Conservation (phyloP, 2,113 vertebrate species). For the Promerops cafer region DNA sequence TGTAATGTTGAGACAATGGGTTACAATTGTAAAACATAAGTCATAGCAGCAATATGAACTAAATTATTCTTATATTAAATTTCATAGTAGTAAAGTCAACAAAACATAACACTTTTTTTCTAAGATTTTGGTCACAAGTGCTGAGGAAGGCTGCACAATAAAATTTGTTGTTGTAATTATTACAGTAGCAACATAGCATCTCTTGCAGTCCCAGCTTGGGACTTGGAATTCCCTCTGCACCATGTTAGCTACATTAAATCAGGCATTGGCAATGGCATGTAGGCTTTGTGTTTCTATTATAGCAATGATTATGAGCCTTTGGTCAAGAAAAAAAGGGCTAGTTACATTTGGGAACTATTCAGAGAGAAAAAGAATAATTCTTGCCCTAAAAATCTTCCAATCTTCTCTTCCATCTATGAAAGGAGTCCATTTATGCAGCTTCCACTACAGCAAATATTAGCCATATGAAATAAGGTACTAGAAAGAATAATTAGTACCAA, state of each 20-base stretch:
- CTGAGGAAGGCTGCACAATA: neutral
- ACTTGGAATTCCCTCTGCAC: neutral
- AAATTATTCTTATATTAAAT: neutral
- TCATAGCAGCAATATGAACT: neutral
- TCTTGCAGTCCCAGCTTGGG: fast-evolving
- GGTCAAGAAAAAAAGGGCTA: neutral
- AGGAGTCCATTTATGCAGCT: neutral
- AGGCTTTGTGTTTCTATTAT: neutral
- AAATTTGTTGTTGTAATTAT: neutral
- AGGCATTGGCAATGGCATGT: neutral
- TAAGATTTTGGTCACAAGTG: neutral
- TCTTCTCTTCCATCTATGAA: neutral
- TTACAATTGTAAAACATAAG: neutral
- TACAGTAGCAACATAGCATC: fast-evolving
- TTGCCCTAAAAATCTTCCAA: neutral
- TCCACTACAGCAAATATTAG: neutral
- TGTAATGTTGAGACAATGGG: neutral
- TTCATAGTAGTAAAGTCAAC: neutral
- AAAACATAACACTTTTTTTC: neutral
- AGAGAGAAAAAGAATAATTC: neutral
- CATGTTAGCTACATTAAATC: neutral
- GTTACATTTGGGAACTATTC: neutral
- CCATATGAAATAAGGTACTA: neutral
- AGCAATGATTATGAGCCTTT: neutral
- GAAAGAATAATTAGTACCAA: neutral